phyloP scores from a whole-genome alignment of 2,113 vertebrate genomes.

The Leptodactylus fuscus region DNA sequence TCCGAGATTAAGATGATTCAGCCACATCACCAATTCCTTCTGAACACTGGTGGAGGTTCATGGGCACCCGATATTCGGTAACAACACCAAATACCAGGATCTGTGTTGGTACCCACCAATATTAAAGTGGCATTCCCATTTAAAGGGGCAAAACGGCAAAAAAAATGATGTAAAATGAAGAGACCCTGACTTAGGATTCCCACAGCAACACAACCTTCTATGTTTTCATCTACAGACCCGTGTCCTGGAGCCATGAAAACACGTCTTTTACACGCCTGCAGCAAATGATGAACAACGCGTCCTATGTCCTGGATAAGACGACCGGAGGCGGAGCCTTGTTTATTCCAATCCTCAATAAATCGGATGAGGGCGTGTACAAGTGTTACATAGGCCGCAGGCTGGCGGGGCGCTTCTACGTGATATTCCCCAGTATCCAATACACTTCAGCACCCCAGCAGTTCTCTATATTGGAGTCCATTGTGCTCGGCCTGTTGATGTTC shows the following conservation, averaged over 20 bases:
- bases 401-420: constrained; percentile 61
- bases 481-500: not conserved
- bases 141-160: no score
- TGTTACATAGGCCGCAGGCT: constrained; percentile 64
- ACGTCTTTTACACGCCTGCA: constrained; percentile 40
- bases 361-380: constrained; percentile 44
- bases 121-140: no score
- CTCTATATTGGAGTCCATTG: fast-evolving
- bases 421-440: fast-evolving
- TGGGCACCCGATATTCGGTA: no score
- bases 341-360: constrained; percentile 56
- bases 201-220: not conserved
- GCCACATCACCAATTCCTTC: not conserved
- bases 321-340: constrained; percentile 57
- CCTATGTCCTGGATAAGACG: constrained; percentile 49
- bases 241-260: constrained; percentile 61
- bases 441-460: not conserved
- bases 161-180: no score
- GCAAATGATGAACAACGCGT: constrained; percentile 48
- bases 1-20: no score
- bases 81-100: no score
- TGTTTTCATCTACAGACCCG: constrained; percentile 60
- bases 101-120: not conserved
- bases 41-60: not conserved
- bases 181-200: no score